phyloP scores from a whole-genome alignment of 2,888 invertebrate species.

The Mesorhabditis spiculigera region DNA sequence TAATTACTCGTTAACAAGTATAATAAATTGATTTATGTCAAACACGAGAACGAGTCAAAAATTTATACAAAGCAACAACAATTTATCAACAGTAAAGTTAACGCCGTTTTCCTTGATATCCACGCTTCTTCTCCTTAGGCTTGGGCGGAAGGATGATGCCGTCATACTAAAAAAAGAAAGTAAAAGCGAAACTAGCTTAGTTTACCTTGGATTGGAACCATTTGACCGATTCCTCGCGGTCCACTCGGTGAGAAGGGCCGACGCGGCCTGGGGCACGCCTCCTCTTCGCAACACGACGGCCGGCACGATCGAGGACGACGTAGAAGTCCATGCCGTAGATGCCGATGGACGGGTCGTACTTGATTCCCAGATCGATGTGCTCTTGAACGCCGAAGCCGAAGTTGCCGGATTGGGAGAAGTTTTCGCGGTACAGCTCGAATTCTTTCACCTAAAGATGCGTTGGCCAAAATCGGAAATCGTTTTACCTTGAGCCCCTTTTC shows the following conservation, averaged over 20 bases:
- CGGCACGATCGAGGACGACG: conserved; percentile 93
- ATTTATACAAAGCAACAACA: too few species aligned
- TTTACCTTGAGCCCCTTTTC: conserved; percentile 91
- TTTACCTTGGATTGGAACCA: conserved; percentile 96
- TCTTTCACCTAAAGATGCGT: conserved; percentile 69
- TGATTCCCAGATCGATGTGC: conserved; percentile 98
- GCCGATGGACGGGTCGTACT: conserved; percentile 95
- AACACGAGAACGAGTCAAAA: too few species aligned
- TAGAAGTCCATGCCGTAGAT: conserved; percentile 99
- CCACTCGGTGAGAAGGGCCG: conserved; percentile 86
- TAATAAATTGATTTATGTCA: too few species aligned
- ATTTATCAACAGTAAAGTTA: too few species aligned
- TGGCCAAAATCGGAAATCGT: not conserved
- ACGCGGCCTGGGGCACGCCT: conserved; percentile 86
- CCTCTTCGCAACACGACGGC: conserved; percentile 92
- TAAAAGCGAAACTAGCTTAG: conserved; percentile 1
- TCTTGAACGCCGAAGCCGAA: conserved; percentile 97
- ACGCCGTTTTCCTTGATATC: conserved; percentile 17
- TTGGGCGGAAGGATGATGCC: conserved; percentile 90
- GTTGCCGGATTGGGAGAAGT: conserved; percentile 86
- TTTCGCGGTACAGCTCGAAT: conserved; percentile 94
- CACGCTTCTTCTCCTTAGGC: conserved; percentile 54
- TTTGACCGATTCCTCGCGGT: conserved; percentile 98
- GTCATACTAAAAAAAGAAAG: conserved; percentile 70
- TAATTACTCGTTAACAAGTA: too few species aligned